phyloP scores from a whole-genome alignment of 1,140 invertebrate species.

The Ptiloglossa arizonensis region DNA sequence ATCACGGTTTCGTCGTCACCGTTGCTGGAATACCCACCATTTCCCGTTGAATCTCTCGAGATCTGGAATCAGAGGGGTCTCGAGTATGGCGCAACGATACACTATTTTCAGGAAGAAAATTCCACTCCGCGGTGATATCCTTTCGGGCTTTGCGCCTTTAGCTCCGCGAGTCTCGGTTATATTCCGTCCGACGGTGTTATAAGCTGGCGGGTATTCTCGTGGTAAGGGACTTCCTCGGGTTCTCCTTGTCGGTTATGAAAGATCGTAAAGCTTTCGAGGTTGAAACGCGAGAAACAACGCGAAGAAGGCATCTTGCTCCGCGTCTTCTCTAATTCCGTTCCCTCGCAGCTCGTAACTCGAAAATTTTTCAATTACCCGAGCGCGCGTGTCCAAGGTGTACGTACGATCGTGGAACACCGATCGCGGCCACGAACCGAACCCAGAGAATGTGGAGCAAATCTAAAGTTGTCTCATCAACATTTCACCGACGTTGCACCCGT shows the following conservation, averaged over 20 bases:
- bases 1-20: not conserved
- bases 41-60: not conserved
- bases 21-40: not conserved
- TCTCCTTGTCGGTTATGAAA: slow-evolving; percentile 15
- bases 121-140: not conserved
- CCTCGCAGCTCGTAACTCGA: not conserved
- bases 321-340: not conserved
- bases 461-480: slow-evolving; percentile 47
- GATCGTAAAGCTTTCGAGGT: slow-evolving; percentile 12
- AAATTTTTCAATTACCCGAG: slow-evolving; percentile 33
- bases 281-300: slow-evolving; percentile 5
- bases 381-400: not conserved
- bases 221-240: not conserved
- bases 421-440: not conserved
- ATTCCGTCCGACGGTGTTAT: slow-evolving; percentile 13
- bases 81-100: not conserved
- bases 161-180: not conserved
- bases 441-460: slow-evolving; percentile 36
- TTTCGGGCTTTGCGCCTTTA: slow-evolving; percentile 3
- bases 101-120: not conserved
- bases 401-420: not conserved
- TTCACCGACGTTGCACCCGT: slow-evolving; percentile 20
- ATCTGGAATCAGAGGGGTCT: not conserved
- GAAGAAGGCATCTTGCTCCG: not conserved
- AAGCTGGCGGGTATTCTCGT: not conserved